phyloP scores from a whole-genome alignment of 1,140 invertebrate species.

The Bombus waltoni region DNA sequence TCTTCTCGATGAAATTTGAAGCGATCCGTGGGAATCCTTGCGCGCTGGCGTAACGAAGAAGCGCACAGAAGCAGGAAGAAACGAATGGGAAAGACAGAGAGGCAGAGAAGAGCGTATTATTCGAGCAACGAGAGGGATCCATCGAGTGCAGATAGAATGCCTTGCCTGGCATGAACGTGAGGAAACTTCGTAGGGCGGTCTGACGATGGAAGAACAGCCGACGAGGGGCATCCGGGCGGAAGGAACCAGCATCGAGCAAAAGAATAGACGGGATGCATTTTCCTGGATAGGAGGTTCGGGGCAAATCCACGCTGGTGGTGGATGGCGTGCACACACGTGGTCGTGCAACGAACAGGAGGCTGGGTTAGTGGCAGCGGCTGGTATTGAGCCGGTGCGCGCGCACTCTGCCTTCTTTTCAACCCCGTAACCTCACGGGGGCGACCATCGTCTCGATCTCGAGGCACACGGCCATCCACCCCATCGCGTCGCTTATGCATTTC shows the following conservation, averaged over 20 bases:
- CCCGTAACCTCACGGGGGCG: slow-evolving; percentile 66
- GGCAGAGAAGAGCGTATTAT: slow-evolving; percentile 1
- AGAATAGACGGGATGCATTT: slow-evolving; percentile 65
- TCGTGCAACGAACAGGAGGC: slow-evolving; percentile 43
- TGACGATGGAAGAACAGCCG: not conserved
- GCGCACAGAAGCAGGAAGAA: no score
- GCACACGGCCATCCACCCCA: not conserved
- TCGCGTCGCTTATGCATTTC: slow-evolving; percentile 2
- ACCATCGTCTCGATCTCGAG: slow-evolving; percentile 26
- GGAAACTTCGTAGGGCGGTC: slow-evolving; percentile 58
- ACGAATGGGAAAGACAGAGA: not conserved
- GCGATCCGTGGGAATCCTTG: not conserved
- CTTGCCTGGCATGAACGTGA: slow-evolving; percentile 52
- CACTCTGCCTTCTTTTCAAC: slow-evolving; percentile 60
- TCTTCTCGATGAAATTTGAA: slow-evolving; percentile 28
- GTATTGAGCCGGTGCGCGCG: slow-evolving; percentile 82
- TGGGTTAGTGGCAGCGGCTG: slow-evolving; percentile 49
- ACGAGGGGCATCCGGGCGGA: not conserved
- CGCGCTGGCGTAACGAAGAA: not conserved
- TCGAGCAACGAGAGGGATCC: slow-evolving; percentile 19
- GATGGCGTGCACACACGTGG: slow-evolving; percentile 46
- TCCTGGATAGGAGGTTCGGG: slow-evolving; percentile 29
- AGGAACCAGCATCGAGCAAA: slow-evolving; percentile 33
- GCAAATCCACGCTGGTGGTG: not conserved
- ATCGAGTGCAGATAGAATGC: slow-evolving; percentile 22